These are phyloP conservation scores for Strigamia transsilvanica DNA, from an alignment of 2,888 invertebrate genomes.

Conservation along the genomic window DNA sequence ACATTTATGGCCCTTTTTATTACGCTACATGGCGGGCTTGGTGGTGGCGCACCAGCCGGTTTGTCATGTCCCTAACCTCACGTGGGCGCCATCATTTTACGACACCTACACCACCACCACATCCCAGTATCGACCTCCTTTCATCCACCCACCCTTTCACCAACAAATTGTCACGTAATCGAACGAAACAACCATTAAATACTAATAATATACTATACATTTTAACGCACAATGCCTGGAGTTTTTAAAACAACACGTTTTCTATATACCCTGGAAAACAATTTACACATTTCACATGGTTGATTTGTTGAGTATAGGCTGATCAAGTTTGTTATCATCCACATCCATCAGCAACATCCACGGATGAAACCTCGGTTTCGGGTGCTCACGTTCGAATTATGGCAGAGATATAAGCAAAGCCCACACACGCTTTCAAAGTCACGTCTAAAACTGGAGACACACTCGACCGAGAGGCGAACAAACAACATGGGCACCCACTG, in stretches of 20 bases:
- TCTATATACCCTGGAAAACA: neutral
- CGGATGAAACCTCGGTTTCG: neutral
- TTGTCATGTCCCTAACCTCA: neutral
- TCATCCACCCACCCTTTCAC: neutral
- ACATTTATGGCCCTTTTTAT: neutral
- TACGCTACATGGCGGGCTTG: neutral
- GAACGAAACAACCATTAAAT: too few relatives aligned
- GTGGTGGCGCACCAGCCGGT: neutral
- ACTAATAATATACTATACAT: too few relatives aligned
- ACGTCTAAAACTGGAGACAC: neutral
- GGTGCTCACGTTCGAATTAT: neutral
- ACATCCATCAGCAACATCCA: neutral
- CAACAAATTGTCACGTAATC: neutral
- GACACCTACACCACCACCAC: neutral
- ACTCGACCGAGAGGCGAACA: neutral
- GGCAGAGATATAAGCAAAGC: neutral
- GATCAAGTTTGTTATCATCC: neutral
- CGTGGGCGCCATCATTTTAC: neutral
- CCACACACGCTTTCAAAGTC: neutral
- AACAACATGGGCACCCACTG: neutral
- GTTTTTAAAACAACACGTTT: neutral
- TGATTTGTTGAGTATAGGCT: neutral
- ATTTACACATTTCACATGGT: neutral
- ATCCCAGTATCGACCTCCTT: neutral
- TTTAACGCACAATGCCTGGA: too few relatives aligned